Conservation (phyloP, 2,113 vertebrate species). For the Uria aalge region DNA sequence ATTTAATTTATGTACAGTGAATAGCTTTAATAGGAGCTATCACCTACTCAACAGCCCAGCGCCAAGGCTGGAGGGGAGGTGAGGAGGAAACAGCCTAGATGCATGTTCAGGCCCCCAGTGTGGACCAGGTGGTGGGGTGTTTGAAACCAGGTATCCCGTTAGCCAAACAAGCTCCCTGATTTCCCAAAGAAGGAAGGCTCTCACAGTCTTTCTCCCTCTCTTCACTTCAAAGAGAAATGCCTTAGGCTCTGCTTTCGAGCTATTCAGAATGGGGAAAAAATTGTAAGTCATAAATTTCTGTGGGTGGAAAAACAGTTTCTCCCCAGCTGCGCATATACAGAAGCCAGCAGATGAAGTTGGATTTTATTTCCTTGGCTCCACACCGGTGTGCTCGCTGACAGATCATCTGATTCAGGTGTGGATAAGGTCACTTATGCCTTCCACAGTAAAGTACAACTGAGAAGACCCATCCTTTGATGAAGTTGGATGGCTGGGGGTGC, state of each 20-base stretch:
- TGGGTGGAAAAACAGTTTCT: neutral
- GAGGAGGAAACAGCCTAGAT: neutral
- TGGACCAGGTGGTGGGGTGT: neutral
- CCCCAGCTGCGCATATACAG: neutral
- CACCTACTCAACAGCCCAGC: neutral
- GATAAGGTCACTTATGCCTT: neutral
- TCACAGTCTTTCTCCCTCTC: neutral
- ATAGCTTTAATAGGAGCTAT: neutral
- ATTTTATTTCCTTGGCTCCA: neutral
- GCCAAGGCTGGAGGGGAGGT: neutral
- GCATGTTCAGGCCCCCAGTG: fast-evolving
- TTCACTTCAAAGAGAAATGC: neutral
- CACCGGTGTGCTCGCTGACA: neutral
- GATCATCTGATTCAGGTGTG: neutral
- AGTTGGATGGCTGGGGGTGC: neutral
- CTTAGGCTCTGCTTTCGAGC: neutral
- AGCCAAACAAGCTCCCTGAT: neutral
- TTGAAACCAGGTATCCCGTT: neutral
- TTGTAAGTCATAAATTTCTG: neutral
- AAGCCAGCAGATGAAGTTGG: neutral
- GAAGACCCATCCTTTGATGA: neutral
- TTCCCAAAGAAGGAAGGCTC: neutral
- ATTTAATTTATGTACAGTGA: neutral
- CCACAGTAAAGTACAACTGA: neutral
- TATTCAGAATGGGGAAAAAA: neutral